These are phyloP conservation scores for Drosophila biarmipes DNA, from an alignment of 1,140 invertebrate genomes.

Conservation along the genomic window DNA sequence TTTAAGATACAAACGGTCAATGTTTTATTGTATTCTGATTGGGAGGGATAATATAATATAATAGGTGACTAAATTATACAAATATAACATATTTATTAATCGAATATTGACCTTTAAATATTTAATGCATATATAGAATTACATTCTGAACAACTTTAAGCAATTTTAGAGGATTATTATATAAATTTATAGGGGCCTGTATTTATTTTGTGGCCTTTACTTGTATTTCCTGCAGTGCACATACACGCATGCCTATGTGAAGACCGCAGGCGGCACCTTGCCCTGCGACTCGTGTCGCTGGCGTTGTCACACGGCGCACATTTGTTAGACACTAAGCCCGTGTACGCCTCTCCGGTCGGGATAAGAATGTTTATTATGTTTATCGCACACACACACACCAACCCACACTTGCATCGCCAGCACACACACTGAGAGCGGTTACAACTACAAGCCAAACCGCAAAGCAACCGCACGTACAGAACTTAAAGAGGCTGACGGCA, in stretches of 20 bases:
- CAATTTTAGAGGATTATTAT: too few relatives aligned
- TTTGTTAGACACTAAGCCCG: slow-evolving; percentile 79
- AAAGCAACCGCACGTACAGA: slow-evolving; percentile 77
- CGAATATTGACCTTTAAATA: too few relatives aligned
- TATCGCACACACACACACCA: slow-evolving; percentile 59
- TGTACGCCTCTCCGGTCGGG: slow-evolving; percentile 67
- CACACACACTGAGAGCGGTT: slow-evolving; percentile 5
- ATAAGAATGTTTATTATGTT: slow-evolving; percentile 78
- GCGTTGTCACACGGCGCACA: slow-evolving; percentile 77
- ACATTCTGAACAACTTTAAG: too few relatives aligned
- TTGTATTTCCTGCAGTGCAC: neutral
- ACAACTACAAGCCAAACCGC: slow-evolving; percentile 60
- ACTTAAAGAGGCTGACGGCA: slow-evolving; percentile 62
- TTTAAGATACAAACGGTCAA: too few relatives aligned
- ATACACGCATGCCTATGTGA: slow-evolving; percentile 36
- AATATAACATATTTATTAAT: too few relatives aligned
- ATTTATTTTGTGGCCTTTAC: too few relatives aligned
- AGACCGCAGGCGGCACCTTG: slow-evolving; percentile 65
- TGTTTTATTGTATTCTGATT: too few relatives aligned
- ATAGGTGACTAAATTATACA: too few relatives aligned
- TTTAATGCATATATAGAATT: too few relatives aligned
- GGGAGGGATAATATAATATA: too few relatives aligned
- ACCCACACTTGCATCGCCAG: too few relatives aligned
- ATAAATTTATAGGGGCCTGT: too few relatives aligned
- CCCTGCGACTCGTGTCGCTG: slow-evolving; percentile 39